phyloP scores from a whole-genome alignment of 2,888 invertebrate species.

The Conomelus anceps region DNA sequence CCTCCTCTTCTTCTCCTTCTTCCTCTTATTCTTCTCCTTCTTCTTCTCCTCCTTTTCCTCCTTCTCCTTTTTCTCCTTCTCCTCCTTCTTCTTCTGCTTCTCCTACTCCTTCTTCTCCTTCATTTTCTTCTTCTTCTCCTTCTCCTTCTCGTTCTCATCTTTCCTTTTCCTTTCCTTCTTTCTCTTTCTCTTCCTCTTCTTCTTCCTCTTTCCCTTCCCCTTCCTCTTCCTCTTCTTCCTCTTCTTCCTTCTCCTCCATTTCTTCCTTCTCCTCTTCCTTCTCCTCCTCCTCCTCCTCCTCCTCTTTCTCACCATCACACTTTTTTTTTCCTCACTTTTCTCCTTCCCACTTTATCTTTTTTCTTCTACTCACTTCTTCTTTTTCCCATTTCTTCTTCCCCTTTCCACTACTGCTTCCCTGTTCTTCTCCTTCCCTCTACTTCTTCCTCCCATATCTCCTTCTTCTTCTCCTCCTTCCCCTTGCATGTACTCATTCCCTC shows the following conservation, averaged over 20 bases:
- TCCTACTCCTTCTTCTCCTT: background rate
- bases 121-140: background rate
- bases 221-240: background rate
- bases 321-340: conserved; percentile 15
- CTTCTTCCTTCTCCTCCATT: background rate
- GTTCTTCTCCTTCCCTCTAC: conserved; percentile 19
- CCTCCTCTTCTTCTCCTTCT: background rate
- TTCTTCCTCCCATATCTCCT: conserved; percentile 1
- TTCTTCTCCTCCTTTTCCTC: too few species aligned
- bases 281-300: background rate
- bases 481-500: background rate
- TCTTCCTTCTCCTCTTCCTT: background rate
- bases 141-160: background rate
- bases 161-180: background rate
- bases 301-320: conserved; percentile 8
- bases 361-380: background rate
- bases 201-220: background rate
- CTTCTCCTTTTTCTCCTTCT: background rate
- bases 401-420: conserved; percentile 9
- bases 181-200: background rate
- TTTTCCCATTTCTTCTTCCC: conserved; percentile 4
- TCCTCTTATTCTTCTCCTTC: background rate
- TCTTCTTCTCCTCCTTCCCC: conserved; percentile 12
- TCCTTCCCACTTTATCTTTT: conserved; percentile 17
- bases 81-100: background rate